Percentiles rank a stretch among this genome's conserved stretches.
Conservation (phyloP, 2,113 vertebrate species). For the Struthidea cinerea region DNA sequence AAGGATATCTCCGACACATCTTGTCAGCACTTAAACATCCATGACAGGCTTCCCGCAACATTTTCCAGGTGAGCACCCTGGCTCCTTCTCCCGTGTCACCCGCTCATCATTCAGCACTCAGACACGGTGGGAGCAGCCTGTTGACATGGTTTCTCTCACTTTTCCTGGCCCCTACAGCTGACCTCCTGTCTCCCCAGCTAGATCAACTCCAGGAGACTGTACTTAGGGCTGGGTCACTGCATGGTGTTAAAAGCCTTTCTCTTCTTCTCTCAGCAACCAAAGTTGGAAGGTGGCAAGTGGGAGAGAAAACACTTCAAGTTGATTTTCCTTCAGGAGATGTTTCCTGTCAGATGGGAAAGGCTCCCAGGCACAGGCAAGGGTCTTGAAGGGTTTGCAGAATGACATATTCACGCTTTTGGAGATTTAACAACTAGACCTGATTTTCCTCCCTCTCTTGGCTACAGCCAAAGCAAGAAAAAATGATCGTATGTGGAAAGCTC, state of each 20-base stretch:
- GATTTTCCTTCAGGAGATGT: slow-evolving; percentile 8
- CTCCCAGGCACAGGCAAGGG: not conserved
- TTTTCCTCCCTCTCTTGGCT: not conserved
- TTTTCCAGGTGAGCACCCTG: slow-evolving; percentile 73
- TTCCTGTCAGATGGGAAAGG: not conserved
- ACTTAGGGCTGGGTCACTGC: slow-evolving; percentile 40
- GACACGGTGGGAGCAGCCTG: slow-evolving; percentile 39
- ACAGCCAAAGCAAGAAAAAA: not conserved
- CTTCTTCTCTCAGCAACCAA: slow-evolving; percentile 23
- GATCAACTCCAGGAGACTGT: slow-evolving; percentile 57
- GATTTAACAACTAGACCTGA: not conserved
- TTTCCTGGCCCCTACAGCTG: slow-evolving; percentile 21
- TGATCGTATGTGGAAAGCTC: not conserved
- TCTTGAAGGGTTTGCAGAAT: not conserved
- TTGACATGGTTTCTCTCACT: slow-evolving; percentile 68
- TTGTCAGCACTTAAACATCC: slow-evolving; percentile 63
- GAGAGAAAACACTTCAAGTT: slow-evolving; percentile 49
- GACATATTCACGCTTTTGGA: not conserved
- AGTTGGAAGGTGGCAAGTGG: slow-evolving; percentile 50
- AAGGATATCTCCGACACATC: slow-evolving; percentile 53
- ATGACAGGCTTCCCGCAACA: slow-evolving; percentile 50
- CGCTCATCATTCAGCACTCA: slow-evolving; percentile 43
- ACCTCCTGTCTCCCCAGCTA: slow-evolving; percentile 42
- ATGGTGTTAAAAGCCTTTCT: slow-evolving; percentile 66
- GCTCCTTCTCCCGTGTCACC: not conserved